Evolutionary conservation across 30 jellyfish, hydroid and myxozoan genomes (phyloP).

Genomic region (Hydractinia symbiolongicarpus): DNA sequence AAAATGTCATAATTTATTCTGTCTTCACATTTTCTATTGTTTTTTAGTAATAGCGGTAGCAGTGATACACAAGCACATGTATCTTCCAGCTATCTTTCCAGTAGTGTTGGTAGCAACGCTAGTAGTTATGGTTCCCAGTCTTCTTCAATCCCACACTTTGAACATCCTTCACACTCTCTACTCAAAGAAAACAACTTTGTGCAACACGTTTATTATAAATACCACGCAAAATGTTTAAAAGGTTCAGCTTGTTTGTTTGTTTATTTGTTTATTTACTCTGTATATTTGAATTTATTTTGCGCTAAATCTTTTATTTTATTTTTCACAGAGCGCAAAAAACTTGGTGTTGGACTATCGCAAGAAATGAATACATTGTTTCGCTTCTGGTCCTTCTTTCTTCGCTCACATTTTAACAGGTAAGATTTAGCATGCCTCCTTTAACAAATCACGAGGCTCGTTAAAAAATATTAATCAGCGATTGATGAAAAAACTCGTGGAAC

Average conservation of each 20-base stretch:
- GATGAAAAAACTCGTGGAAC: too few relatives aligned
- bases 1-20: too few relatives aligned
- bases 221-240: slow-evolving; percentile 75
- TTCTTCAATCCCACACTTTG: slow-evolving; percentile 76
- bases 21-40: neutral
- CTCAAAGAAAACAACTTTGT: slow-evolving; percentile 86
- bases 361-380: slow-evolving; percentile 91
- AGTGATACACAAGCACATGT: slow-evolving; percentile 24
- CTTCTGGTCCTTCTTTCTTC: slow-evolving; percentile 91
- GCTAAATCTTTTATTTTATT: neutral
- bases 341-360: slow-evolving; percentile 96
- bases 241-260: slow-evolving; percentile 27
- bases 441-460: too few relatives aligned
- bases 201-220: slow-evolving; percentile 83
- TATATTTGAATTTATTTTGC: neutral
- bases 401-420: slow-evolving; percentile 87
- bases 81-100: slow-evolving; percentile 13
- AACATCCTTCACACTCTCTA: slow-evolving; percentile 84
- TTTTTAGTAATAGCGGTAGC: slow-evolving; percentile 29
- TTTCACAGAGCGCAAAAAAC: slow-evolving; percentile 66
- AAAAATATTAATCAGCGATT: too few relatives aligned
- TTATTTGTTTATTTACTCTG: too few relatives aligned
- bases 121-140: slow-evolving; percentile 72
- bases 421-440: neutral
- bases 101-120: slow-evolving; percentile 56